A percentile compares a stretch with the other conserved stretches of the same genome.
phyloP scores from a whole-genome alignment of 2,888 invertebrate genomes.

The Oscheius sp. region DNA sequence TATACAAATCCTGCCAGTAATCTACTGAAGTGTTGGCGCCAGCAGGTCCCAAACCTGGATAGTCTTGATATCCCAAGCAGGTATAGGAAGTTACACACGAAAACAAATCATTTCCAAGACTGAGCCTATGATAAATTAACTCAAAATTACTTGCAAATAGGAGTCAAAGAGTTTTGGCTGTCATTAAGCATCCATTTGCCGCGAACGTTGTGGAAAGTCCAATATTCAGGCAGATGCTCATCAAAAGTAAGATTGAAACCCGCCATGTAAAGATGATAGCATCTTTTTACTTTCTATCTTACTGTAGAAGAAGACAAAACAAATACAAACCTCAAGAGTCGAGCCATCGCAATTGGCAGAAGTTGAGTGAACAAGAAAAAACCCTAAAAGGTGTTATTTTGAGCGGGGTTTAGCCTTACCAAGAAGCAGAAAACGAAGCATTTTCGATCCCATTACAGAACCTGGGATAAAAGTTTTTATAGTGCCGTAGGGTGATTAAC shows the following conservation, averaged over 20 bases:
- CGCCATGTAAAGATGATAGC: slow-evolving; percentile 42
- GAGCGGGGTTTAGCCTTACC: no score
- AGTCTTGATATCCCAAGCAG: slow-evolving; percentile 42
- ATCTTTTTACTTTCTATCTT: slow-evolving; percentile 31
- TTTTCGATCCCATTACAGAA: no score
- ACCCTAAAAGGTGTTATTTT: no score
- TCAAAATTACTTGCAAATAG: neutral
- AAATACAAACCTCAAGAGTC: no score
- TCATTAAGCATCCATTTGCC: neutral
- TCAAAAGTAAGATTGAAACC: slow-evolving; percentile 42
- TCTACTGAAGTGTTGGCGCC: slow-evolving; percentile 39
- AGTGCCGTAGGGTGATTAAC: no score
- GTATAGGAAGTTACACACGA: slow-evolving; percentile 33
- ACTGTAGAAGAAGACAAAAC: no score
- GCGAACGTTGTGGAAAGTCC: slow-evolving; percentile 34
- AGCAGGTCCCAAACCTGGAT: slow-evolving; percentile 34
- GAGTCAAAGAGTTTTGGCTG: neutral
- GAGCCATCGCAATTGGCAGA: no score
- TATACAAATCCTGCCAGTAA: slow-evolving; percentile 46
- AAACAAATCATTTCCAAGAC: slow-evolving; percentile 37
- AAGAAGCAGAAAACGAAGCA: no score
- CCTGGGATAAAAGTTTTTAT: no score
- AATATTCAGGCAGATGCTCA: slow-evolving; percentile 43
- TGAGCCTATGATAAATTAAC: slow-evolving; percentile 4
- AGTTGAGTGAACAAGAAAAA: no score